Base-by-base conservation (phyloP, 2,888 invertebrate species). In the Macrostomum cliftonense region DNA sequence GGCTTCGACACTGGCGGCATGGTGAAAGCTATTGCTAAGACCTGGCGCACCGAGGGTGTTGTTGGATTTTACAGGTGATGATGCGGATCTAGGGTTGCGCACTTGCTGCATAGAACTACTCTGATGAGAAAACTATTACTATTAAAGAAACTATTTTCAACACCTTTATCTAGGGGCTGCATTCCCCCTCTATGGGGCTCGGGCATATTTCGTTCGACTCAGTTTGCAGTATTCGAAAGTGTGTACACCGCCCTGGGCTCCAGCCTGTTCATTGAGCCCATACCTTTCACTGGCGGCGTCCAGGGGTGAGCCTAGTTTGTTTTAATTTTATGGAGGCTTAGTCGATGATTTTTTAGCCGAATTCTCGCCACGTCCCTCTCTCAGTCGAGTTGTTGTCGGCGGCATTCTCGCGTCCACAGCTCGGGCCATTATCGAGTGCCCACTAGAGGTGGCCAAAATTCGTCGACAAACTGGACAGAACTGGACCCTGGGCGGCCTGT, bases 201-300 rank as follows among this genome's bases (percentile, higher is more conserved):
- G 12, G 66, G 66, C 0, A 63, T 65, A 14, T 65, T 59, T 50
- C 55, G 65, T 52, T 65, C 67, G 9, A 54, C 59, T n/a, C 65
- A 67, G 57, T 67, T 67, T 61, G 65, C 67, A 45, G 64, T 62
- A 1, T 67, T 67, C 59, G 66, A 67, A 55, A 64, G 59, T 7
- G 55, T 59, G 63, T 67, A 59, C 28, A 28, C 28, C 28, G 28
- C 5, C 28, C 9, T 28, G 28, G 12, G 42, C 14, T 51, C 16
- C 9, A 28, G 28, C 9, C 28, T 28, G 28, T 28, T 28, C 9
- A 28, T 28, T 28, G 28, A 28, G 28, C 28, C 28, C 28, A 28
- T 28, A 4, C 28, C 28, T 9, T 28, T 28, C 28, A 28, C 28
- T 9, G 28, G 28, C 28, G 28, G 28, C 4, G 28, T 28, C 5